phyloP scores from a whole-genome alignment of 2,113 vertebrate species.

The Chinchilla lanigera region DNA sequence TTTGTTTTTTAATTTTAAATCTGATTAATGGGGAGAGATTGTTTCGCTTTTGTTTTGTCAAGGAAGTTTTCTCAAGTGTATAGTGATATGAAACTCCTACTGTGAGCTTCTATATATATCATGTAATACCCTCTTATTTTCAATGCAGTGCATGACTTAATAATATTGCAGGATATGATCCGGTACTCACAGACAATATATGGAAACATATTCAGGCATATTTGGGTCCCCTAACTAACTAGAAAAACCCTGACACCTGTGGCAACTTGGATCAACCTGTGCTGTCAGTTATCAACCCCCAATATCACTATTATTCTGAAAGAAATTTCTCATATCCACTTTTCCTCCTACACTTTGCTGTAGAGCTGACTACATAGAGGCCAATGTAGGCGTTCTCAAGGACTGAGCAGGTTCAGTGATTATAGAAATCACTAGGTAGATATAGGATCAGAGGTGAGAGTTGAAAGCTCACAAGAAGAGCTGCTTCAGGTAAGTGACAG shows the following conservation, averaged over 20 bases:
- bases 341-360: neutral
- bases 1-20: neutral
- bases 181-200: neutral
- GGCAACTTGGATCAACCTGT: no score
- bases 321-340: no score
- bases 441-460: neutral
- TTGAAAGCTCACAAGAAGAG: neutral
- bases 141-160: neutral
- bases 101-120: neutral
- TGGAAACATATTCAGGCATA: neutral
- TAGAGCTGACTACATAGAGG: neutral
- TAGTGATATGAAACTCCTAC: neutral
- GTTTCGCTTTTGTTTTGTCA: neutral
- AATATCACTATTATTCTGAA: no score
- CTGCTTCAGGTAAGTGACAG: neutral
- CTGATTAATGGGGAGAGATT: neutral
- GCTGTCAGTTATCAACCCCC: no score
- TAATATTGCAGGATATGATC: neutral
- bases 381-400: neutral
- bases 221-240: fast-evolving
- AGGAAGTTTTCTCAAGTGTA: neutral
- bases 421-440: neutral
- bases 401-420: neutral
- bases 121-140: neutral
- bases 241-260: neutral